Conservation (phyloP, 2,113 vertebrate genomes). For the Cryptomyrus ogoouensis region DNA sequence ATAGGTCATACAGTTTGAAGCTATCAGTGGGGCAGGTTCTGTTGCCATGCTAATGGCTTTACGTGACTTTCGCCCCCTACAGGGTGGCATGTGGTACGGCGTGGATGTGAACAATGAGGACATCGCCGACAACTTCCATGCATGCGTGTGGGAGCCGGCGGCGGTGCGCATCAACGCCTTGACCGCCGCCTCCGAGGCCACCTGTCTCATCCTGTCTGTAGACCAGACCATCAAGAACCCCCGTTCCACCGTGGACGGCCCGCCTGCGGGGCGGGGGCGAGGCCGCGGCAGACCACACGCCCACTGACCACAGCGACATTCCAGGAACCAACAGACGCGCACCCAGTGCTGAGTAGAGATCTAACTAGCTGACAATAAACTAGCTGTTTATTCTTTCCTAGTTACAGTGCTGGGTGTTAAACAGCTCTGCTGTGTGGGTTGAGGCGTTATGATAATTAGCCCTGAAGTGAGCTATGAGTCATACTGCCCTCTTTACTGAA, state of each 20-base stretch:
- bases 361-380: neutral
- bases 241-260: conserved; percentile 63
- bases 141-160: conserved; percentile 90
- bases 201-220: conserved; percentile 88
- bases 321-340: neutral
- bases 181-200: conserved; percentile 86
- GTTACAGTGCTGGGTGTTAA: neutral
- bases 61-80: neutral
- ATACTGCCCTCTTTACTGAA: neutral
- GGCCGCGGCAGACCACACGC: conserved; percentile 72
- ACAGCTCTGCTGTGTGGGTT: neutral
- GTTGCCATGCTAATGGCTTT: neutral
- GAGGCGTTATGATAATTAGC: neutral
- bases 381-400: neutral
- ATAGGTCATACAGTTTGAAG: neutral
- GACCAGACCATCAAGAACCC: conserved; percentile 96
- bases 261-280: conserved; percentile 59
- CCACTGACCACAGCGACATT: conserved; percentile 44
- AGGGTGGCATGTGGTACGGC: conserved; percentile 89
- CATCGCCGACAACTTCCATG: conserved; percentile 82
- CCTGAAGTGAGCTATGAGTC: neutral
- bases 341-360: neutral
- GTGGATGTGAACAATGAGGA: conserved; percentile 94
- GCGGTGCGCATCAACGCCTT: conserved; percentile 86
- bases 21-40: neutral